Base-by-base conservation (phyloP, 1,140 invertebrate species). In the Mactra quadrangularis region DNA sequence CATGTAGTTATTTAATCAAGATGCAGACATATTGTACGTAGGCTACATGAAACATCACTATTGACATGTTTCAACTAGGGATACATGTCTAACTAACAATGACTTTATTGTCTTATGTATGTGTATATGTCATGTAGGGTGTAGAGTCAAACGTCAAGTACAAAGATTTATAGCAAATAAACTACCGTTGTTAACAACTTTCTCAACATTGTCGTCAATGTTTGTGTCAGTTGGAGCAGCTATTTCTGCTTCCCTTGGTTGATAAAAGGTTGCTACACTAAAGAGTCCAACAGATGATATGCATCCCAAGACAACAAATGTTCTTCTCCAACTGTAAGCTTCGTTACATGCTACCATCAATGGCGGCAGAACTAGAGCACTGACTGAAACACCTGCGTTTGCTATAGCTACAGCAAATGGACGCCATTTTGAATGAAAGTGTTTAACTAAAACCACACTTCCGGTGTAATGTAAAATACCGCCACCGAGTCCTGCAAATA, bases 381-480 rank as follows among this genome's bases (percentile, higher is more conserved):
- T 52, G 6, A 68, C 64, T 9, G 64, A 22, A 19, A 27, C 31
- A 50, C 64, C 64, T 13, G 41, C 27, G 22, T 50, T 68, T 6
- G 64, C 64, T 3, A 68, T 7, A 1, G 64, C 47, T 31, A 68
- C 13, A 1, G 45, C 64, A n/a, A 68, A 31, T 6, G 64, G 64
- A 4, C 64, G 22, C 64, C 64, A 68, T 25, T 68, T 68, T 1
- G 41, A 11, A 15, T 41, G 15, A 15, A 68, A 68, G 45, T 68
- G 41, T 4, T 13, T 38, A 19, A 50, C 45, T 15, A 68, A 13
- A 27, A 68, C 47, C 1, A 41, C 47, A n/a, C 29, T 47, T 3
- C 41, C 64, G 47, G 41, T 47, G n/a, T 52, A 68, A 50, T 68
- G 64, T 68, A 68, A 3, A 1, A 19, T 68, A 33, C 64, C 41